Base-by-base conservation (phyloP, 1,140 invertebrate genomes). In the Neodiprion fabricii region DNA sequence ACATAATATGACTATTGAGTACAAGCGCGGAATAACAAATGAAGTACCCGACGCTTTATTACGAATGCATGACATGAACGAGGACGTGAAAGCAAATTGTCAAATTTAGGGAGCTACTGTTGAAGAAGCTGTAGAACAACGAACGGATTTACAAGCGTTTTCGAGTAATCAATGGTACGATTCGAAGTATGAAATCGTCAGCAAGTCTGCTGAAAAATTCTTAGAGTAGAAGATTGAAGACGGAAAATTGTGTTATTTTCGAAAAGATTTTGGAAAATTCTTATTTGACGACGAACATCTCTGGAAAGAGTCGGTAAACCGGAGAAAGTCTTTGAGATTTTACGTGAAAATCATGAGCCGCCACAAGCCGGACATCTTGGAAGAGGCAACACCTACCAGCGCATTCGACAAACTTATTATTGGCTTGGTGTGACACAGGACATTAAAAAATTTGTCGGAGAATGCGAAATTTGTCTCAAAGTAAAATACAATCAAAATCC, bases 311-410 rank as follows among this genome's bases (percentile, higher is more conserved):
- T 74, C 12, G 67, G 68, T 21, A 74, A 49, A 74, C 66, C 73
- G 12, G 23, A 48, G 11, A 40, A 50, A 9, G 73, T 74, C 2
- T n/a, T 70, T 0, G 47, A 7, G n/a, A 69, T 74, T 14, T 21
- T 74, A 11, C 14, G 10, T 14, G 48, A 61, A 7, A 65, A 65
- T 65, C 61, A 65, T n/a, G 61, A 65, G 11, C 11, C n/a, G n/a
- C 61, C 61, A 14, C 73, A 74, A 70, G 73, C 73, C 5, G 73
- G 73, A 50, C 73, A 74, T 40, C 50, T 74, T 7, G 73, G 73
- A 17, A 47, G 73, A 65, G 73, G 70, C 23, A 74, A 74, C 9
- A 74, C 73, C 28, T 48, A 70, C 10, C 48, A 74, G 9, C 47
- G 73, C 7, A 74, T 74, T 61, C 40, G 73, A 12, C 73, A 70